phyloP scores from a whole-genome alignment of 2,113 vertebrate genomes.

The Trochalopteron elliotii region DNA sequence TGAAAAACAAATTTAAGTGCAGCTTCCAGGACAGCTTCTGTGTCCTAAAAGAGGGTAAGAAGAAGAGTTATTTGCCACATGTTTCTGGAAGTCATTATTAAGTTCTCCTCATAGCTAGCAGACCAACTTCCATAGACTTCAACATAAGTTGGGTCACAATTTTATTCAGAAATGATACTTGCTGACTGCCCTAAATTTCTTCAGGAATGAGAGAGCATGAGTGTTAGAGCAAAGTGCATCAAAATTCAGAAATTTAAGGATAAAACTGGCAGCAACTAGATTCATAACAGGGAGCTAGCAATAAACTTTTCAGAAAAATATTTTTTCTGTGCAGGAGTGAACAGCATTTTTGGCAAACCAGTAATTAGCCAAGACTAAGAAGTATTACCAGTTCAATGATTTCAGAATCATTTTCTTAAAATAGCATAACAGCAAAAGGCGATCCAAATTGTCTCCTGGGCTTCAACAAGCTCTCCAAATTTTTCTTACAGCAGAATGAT shows the following conservation, averaged over 20 bases:
- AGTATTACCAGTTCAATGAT: neutral
- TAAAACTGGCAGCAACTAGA: neutral
- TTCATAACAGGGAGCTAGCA: neutral
- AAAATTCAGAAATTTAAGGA: neutral
- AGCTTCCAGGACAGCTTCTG: neutral
- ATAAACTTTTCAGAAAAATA: neutral
- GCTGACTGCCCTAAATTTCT: neutral
- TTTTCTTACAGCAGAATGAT: neutral
- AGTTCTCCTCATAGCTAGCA: neutral
- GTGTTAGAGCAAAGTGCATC: neutral
- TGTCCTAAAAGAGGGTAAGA: neutral
- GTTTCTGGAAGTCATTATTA: neutral
- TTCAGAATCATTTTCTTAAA: neutral
- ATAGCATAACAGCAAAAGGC: neutral
- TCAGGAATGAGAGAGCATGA: neutral
- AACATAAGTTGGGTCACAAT: neutral
- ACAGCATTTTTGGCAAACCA: neutral
- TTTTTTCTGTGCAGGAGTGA: neutral
- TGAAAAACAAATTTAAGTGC: neutral
- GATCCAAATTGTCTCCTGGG: neutral
- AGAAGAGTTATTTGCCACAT: neutral
- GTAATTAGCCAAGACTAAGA: neutral
- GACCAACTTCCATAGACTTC: neutral
- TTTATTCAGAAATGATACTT: neutral
- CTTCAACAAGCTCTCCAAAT: neutral